These are phyloP conservation scores for Sparus aurata DNA, from an alignment of 2,797 vertebrate genomes.

Conservation along the genomic window DNA sequence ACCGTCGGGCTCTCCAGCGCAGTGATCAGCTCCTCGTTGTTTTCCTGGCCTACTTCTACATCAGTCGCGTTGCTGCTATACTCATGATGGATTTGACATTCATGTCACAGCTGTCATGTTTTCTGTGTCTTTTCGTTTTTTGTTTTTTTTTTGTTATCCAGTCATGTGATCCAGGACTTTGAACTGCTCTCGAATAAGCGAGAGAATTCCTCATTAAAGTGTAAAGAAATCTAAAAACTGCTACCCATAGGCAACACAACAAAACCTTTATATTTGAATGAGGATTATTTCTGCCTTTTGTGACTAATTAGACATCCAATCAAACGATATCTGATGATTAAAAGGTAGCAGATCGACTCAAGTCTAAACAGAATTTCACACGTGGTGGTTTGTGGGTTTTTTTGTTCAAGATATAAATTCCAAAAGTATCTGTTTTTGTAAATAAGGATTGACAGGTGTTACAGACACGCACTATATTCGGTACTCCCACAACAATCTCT, in stretches of 20 bases:
- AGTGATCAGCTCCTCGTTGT: background rate
- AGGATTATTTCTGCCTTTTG: background rate
- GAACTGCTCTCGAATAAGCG: background rate
- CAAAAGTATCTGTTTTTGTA: constrained; percentile 1
- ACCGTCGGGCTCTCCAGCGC: background rate
- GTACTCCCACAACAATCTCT: background rate
- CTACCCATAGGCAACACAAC: background rate
- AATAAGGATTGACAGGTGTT: background rate
- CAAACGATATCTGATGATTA: background rate
- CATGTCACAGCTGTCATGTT: constrained; percentile 13
- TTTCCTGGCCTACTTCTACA: constrained; percentile 5
- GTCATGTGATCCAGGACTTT: background rate
- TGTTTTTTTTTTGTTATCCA: background rate
- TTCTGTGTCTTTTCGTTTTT: background rate
- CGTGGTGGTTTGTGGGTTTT: background rate
- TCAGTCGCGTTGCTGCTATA: background rate
- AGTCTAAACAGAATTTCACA: background rate
- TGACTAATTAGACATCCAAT: constrained; percentile 14
- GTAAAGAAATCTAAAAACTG: background rate
- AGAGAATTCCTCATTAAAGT: constrained; percentile 1
- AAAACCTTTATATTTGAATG: background rate
- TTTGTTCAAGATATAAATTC: background rate
- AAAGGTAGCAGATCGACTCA: background rate
- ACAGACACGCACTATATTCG: constrained; percentile 3
- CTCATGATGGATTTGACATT: constrained; percentile 7